phyloP scores from a whole-genome alignment of 2,888 invertebrate species.

The Apamea crenata region DNA sequence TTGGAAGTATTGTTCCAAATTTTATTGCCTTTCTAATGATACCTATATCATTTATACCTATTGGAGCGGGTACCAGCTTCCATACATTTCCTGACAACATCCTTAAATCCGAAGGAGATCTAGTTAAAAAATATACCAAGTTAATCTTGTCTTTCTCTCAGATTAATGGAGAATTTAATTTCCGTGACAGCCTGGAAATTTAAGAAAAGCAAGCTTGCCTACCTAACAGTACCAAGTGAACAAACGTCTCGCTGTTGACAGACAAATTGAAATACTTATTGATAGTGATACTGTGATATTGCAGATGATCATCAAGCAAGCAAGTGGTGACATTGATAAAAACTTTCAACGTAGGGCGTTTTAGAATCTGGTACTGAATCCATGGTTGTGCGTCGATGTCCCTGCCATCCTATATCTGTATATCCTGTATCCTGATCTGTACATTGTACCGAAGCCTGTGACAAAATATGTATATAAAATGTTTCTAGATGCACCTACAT shows the following conservation, averaged over 20 bases:
- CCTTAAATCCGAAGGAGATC: background rate
- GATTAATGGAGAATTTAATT: constrained; percentile 28
- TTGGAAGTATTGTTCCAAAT: too few species aligned
- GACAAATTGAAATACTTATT: background rate
- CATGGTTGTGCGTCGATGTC: too few species aligned
- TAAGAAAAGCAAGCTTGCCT: constrained; percentile 12
- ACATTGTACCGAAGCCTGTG: background rate
- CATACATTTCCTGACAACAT: too few species aligned
- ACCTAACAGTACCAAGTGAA: background rate
- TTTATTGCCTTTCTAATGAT: too few species aligned
- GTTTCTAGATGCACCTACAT: background rate
- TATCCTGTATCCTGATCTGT: too few species aligned
- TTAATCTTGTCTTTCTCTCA: background rate
- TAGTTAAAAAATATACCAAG: background rate
- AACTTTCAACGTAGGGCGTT: too few species aligned
- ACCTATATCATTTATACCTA: too few species aligned
- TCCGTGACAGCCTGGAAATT: constrained; percentile 23
- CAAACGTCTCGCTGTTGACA: background rate
- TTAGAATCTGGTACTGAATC: too few species aligned
- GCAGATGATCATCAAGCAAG: background rate
- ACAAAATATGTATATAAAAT: background rate
- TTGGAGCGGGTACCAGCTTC: too few species aligned
- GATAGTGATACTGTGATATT: background rate
- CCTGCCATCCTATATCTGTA: too few species aligned
- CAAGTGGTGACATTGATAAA: too few species aligned